Evolutionary conservation across 2,888 invertebrate species (phyloP), one percentile per base, ranked within the genome.

Genomic region (Sphaeridia pumilis): DNA sequence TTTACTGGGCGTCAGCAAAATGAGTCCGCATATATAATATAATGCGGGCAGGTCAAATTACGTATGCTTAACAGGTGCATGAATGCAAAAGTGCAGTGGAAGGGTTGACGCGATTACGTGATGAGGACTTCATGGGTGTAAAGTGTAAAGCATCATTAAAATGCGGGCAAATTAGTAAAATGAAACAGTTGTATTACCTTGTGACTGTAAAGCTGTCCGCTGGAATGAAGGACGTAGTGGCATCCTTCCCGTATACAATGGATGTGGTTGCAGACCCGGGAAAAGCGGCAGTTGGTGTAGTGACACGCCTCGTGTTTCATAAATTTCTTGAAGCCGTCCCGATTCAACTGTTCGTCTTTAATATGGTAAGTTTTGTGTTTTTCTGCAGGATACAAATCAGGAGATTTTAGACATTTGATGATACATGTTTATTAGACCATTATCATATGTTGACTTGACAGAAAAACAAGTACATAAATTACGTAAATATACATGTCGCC

Each of bases 361-460:
- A 94, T 87, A 72, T 97, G 97, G 70, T 95, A 95, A 2, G 92
- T 86, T 72, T 95, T 97, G 77, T 97, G 97, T 74, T 97, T 97
- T 74, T 97, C 95, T 94, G 76, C 20, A 73, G 73, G 50, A 25
- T 56, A 54, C 49, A 58, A 49, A 38, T 27, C 10, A 35, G 21
- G 45, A 35, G 38, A 46, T 43, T 22, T 24, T 12, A 47, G 12
- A 21, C 20, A 31, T 36, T 10, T 7, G 31, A 31, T 10, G 31
- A 47, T 36, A 47, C 25, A 47, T 38, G 31, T 31, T 31, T 31
- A 31, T 31, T 31, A 31, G 31, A 7, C 7, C 14, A 14, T 31
- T 31, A 31, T 31, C 14, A 31, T 31, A 7, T 31, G 7, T 31
- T 31, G 7, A n/a, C n/a, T 7, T 31, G 31, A 31, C 31, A 10